Percentiles rank a stretch among this genome's conserved stretches.
phyloP scores from a whole-genome alignment of 2,113 vertebrate genomes.

The Heloderma charlesbogerti region DNA sequence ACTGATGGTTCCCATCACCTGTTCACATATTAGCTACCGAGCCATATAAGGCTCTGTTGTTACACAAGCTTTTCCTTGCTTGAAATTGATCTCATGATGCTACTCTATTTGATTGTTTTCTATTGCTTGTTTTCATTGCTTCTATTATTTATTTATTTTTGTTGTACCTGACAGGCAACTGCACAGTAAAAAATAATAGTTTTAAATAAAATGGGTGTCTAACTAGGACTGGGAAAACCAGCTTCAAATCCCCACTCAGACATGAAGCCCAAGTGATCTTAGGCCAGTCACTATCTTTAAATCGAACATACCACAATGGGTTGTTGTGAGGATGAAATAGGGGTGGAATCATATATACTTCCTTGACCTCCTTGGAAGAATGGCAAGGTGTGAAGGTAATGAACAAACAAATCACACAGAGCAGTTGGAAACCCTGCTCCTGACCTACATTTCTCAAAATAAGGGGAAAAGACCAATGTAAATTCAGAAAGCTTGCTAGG shows the following conservation, averaged over 20 bases:
- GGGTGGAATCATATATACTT: not conserved
- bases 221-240: not conserved
- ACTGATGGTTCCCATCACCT: not conserved
- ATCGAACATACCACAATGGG: no score
- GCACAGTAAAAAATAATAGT: not conserved
- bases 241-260: no score
- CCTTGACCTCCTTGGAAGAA: not conserved
- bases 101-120: no score
- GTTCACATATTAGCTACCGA: not conserved
- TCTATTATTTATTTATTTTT: no score
- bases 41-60: no score
- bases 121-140: no score
- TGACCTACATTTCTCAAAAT: not conserved
- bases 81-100: no score
- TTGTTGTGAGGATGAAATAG: not conserved
- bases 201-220: not conserved
- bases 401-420: not conserved
- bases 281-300: not conserved
- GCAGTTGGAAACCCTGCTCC: not conserved
- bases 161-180: no score
- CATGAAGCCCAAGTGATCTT: not conserved
- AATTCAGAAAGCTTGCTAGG: not conserved
- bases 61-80: no score
- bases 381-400: not conserved
- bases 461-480: no score